A percentile compares a stretch with the other conserved stretches of the same genome.
Evolutionary conservation across 1,140 invertebrate species (phyloP).

Genomic region (Globodera ellingtonae): DNA sequence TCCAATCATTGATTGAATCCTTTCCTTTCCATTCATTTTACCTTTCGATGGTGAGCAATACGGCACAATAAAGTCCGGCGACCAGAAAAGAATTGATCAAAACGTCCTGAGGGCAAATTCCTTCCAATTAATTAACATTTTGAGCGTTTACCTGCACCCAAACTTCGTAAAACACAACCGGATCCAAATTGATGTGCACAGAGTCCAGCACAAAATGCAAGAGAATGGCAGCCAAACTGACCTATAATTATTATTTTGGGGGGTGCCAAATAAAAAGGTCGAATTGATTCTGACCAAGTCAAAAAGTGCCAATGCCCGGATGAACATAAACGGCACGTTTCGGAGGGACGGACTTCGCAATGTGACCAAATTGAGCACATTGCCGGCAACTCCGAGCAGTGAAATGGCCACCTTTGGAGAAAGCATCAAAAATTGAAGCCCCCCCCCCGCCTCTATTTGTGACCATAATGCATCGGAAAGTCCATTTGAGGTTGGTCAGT

Average conservation of each 20-base stretch:
- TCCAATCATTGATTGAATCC: too few species aligned
- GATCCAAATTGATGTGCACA: constrained; percentile 30
- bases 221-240: constrained; percentile 52
- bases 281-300: constrained; percentile 51
- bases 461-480: constrained; percentile 49
- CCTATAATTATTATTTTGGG: constrained; percentile 37
- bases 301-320: constrained; percentile 59
- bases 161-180: constrained; percentile 49
- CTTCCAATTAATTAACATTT: constrained; percentile 36
- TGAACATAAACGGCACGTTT: constrained; percentile 63
- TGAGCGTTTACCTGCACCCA: constrained; percentile 21
- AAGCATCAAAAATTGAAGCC: neutral
- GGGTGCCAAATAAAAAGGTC: neutral
- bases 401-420: constrained; percentile 51
- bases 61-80: constrained; percentile 62
- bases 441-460: neutral
- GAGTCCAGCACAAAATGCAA: constrained; percentile 53
- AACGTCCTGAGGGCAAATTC: constrained; percentile 51
- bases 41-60: constrained; percentile 60
- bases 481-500: constrained; percentile 34
- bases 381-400: constrained; percentile 55
- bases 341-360: constrained; percentile 55
- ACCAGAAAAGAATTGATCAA: constrained; percentile 63
- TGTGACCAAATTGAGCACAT: constrained; percentile 58
- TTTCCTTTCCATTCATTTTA: constrained; percentile 1